phyloP scores from a whole-genome alignment of 2,888 invertebrate genomes.

The Synergus laeviventris region DNA sequence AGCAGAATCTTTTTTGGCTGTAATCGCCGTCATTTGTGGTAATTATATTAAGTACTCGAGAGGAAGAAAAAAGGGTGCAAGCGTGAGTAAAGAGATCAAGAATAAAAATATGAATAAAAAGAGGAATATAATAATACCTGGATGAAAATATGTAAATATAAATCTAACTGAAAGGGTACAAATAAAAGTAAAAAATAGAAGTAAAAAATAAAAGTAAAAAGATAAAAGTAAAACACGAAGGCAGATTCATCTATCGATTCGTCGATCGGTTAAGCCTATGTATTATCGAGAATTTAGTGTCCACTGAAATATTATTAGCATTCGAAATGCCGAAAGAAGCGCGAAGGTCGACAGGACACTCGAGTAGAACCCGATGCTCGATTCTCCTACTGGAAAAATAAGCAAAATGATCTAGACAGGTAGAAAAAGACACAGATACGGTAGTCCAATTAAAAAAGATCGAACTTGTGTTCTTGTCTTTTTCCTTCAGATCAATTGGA shows the following conservation, averaged over 20 bases:
- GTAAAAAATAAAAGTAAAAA: neutral
- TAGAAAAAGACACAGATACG: conserved; percentile 31
- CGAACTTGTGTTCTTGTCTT: conserved; percentile 4
- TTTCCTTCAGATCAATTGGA: neutral
- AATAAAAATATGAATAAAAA: neutral
- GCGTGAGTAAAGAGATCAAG: neutral
- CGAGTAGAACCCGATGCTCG: conserved; percentile 40
- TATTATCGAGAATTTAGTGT: conserved; percentile 33
- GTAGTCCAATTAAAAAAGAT: conserved; percentile 33
- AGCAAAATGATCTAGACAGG: conserved; percentile 32
- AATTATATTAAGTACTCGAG: conserved; percentile 16
- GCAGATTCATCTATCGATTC: conserved; percentile 5
- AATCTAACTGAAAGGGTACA: neutral
- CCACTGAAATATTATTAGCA: conserved; percentile 46
- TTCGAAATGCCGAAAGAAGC: conserved; percentile 54
- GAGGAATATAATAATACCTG: neutral
- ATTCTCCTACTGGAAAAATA: conserved; percentile 46
- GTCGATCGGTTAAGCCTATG: conserved; percentile 30
- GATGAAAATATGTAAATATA: neutral
- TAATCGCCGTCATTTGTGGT: conserved; percentile 18
- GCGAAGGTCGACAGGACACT: conserved; percentile 54
- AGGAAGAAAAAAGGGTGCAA: conserved; percentile 16
- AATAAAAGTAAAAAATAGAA: neutral
- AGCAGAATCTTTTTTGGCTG: neutral
- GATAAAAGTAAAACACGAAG: conserved; percentile 9